phyloP scores from a whole-genome alignment of 2,113 vertebrate genomes.

The Arvicanthis niloticus region DNA sequence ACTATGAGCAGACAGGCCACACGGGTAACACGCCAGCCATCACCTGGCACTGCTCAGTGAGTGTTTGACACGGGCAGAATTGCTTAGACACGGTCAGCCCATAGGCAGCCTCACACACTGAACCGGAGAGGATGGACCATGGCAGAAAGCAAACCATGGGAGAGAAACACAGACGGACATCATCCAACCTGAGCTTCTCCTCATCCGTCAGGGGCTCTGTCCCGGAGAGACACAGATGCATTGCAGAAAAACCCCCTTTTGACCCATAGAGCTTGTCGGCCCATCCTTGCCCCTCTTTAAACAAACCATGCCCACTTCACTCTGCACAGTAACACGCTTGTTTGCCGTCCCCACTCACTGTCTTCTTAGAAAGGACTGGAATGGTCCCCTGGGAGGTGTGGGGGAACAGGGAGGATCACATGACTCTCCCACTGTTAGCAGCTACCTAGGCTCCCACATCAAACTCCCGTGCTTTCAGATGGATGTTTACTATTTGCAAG shows the following conservation, averaged over 20 bases:
- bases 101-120: background rate
- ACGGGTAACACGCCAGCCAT: background rate
- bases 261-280: no score
- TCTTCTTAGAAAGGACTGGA: background rate
- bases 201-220: fast-evolving
- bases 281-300: background rate
- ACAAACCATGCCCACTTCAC: fast-evolving
- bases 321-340: fast-evolving
- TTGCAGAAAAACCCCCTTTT: background rate
- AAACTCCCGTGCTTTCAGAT: background rate
- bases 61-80: background rate
- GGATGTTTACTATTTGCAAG: no score
- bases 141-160: fast-evolving
- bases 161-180: fast-evolving
- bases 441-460: no score
- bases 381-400: background rate
- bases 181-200: fast-evolving
- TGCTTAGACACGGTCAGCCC: background rate
- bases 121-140: fast-evolving
- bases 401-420: background rate
- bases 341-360: background rate
- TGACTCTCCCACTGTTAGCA: background rate
- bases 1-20: background rate
- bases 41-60: fast-evolving
- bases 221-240: background rate